Conservation (phyloP, 2,797 vertebrate genomes). For the Ctenopoma kingsleyae region DNA sequence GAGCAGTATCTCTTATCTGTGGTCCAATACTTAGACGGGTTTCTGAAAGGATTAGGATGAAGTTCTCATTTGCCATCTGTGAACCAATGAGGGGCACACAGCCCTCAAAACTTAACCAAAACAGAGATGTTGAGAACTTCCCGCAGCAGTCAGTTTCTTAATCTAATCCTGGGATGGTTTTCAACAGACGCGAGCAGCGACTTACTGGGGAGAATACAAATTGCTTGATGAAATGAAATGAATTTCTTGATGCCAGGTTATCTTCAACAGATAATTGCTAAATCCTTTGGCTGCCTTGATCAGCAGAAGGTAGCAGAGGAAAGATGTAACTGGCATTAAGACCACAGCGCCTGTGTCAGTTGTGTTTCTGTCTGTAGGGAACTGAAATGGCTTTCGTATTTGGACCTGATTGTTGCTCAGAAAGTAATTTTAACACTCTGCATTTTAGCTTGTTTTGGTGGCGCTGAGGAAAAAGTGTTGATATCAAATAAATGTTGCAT, state of each 20-base stretch:
- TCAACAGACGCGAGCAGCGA: slow-evolving; percentile 35
- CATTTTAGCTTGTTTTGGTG: slow-evolving; percentile 33
- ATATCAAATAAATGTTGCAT: slow-evolving; percentile 58
- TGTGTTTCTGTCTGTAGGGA: slow-evolving; percentile 38
- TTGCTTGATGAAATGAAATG: slow-evolving; percentile 61
- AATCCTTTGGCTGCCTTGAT: slow-evolving; percentile 55
- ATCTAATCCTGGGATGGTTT: slow-evolving; percentile 49
- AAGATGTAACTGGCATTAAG: slow-evolving; percentile 44
- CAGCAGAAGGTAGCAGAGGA: slow-evolving; percentile 39
- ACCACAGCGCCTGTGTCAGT: slow-evolving; percentile 35
- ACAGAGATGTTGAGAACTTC: slow-evolving; percentile 46
- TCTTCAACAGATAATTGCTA: slow-evolving; percentile 62
- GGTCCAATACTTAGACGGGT: slow-evolving; percentile 9
- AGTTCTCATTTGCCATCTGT: slow-evolving; percentile 14
- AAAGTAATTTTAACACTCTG: slow-evolving; percentile 40
- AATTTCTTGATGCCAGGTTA: slow-evolving; percentile 60
- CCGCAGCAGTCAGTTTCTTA: slow-evolving; percentile 45
- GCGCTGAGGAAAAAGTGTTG: slow-evolving; percentile 38
- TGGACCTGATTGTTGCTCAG: slow-evolving; percentile 19
- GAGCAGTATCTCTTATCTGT: slow-evolving; percentile 3
- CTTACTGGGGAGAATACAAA: slow-evolving; percentile 61
- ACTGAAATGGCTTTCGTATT: slow-evolving; percentile 34
- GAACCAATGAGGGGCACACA: slow-evolving; percentile 21
- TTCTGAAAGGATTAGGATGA: slow-evolving; percentile 35
- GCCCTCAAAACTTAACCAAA: slow-evolving; percentile 26